Percentiles rank a stretch among this genome's conserved stretches.
Evolutionary conservation across 2,113 vertebrate species (phyloP).

Genomic region (Gavialis gangeticus): DNA sequence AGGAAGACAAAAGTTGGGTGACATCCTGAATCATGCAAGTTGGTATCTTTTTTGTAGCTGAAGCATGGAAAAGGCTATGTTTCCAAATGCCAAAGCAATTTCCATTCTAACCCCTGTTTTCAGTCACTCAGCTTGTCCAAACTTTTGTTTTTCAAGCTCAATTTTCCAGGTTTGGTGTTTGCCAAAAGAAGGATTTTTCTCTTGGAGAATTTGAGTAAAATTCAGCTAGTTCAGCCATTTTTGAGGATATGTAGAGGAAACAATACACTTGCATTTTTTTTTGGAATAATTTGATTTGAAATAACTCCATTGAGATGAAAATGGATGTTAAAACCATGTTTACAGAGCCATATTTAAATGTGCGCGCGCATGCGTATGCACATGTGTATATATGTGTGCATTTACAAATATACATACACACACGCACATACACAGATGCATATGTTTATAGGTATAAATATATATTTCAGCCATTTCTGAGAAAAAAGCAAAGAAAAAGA

Average conservation of each 20-base stretch:
- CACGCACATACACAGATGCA: too few species aligned
- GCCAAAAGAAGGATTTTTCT: slow-evolving; percentile 51
- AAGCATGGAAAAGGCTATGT: not conserved
- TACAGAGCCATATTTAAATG: too few species aligned
- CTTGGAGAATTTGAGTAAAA: slow-evolving; percentile 11
- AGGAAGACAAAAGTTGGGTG: not conserved
- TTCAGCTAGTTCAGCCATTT: not conserved
- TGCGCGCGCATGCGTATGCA: too few species aligned
- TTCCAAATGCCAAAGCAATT: not conserved
- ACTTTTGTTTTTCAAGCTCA: slow-evolving; percentile 34
- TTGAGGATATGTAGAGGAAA: not conserved
- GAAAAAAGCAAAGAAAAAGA: not conserved
- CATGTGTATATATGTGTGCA: too few species aligned
- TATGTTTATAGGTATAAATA: too few species aligned
- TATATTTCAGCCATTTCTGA: not conserved
- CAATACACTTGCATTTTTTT: not conserved
- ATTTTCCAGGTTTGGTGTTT: slow-evolving; percentile 36
- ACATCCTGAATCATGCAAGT: not conserved
- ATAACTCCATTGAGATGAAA: too few species aligned
- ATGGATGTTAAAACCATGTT: too few species aligned
- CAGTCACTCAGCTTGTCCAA: slow-evolving; percentile 14
- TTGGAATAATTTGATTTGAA: too few species aligned
- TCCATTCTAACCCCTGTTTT: slow-evolving; percentile 28
- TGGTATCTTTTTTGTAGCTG: not conserved
- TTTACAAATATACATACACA: too few species aligned